Base-by-base conservation (phyloP, 2,113 vertebrate genomes). In the Myanophis thanlyinensis region DNA sequence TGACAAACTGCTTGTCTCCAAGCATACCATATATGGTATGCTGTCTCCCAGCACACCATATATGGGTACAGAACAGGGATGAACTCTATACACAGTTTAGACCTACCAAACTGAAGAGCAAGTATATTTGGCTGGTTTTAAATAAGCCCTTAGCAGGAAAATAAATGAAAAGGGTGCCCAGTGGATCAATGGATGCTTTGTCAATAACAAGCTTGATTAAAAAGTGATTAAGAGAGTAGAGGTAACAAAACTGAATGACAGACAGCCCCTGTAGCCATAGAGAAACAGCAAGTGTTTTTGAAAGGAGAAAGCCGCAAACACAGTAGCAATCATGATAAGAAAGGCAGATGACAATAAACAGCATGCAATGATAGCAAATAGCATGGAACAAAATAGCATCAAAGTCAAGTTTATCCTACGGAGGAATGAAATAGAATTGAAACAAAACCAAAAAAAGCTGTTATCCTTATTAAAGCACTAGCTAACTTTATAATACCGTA, bases 121-220 rank as follows among this genome's bases (percentile, higher is more conserved):
- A 59, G 53, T 87, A 13, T 40, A 22, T 9, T 20, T 91, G 62
- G n/a, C 20, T 47, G 23, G 15, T 85, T 62, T 93, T 89, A 93
- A 89, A 92, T 89, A 47, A 93, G 48, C 47, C 54, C n/a, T 93
- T n/a, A 73, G 86, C 35, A 87, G 52, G 59, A 88, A 93, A 91
- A 54, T 44, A 52, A 67, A 87, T 44, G 40, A 51, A 52, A 67
- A 84, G 49, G 85, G 49, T 88, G 73, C 8, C 35, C 20, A 7
- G 51, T 53, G n/a, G 51, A 90, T 90, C 73, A 91, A 67, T 46
- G 53, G 80, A 89, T 80, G 62, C 4, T 51, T 53, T 86, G 73
- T 93, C 90, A 93, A 89, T 91, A 93, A 8, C 12, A 89, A 89
- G 40, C 73, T 67, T 93, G 90, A 91, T 91, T 93, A 89, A 93